phyloP scores from a whole-genome alignment of 2,113 vertebrate species.

The Notiomystis cincta region DNA sequence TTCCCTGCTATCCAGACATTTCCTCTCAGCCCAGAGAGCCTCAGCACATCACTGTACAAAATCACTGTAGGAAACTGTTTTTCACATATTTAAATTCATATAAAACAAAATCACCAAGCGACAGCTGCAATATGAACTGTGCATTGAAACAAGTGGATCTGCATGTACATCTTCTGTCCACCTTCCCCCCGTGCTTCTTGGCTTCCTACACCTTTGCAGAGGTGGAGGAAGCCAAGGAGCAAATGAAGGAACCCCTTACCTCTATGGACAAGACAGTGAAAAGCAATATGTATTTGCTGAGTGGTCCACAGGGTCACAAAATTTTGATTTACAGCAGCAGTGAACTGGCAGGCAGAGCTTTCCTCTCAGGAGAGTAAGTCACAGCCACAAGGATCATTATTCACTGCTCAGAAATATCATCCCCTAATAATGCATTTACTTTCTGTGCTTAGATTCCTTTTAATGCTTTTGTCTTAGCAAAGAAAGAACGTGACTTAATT shows the following conservation, averaged over 20 bases:
- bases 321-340: not conserved
- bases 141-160: not conserved
- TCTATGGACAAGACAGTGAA: fast-evolving
- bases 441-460: not conserved
- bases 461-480: not conserved
- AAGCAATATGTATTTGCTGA: not conserved
- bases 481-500: not conserved
- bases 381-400: not conserved
- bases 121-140: not conserved
- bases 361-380: not conserved
- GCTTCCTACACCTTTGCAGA: fast-evolving
- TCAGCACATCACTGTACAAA: not conserved
- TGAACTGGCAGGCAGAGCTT: not conserved
- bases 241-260: not conserved
- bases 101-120: not conserved
- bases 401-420: not conserved
- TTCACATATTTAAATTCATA: not conserved
- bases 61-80: not conserved
- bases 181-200: not conserved
- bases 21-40: not conserved
- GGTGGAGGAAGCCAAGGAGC: not conserved
- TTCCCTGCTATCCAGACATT: not conserved
- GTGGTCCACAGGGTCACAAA: not conserved
- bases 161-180: not conserved
- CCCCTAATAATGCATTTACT: not conserved